Base-by-base conservation (phyloP, 2,113 vertebrate genomes). In the Zapus hudsonius region DNA sequence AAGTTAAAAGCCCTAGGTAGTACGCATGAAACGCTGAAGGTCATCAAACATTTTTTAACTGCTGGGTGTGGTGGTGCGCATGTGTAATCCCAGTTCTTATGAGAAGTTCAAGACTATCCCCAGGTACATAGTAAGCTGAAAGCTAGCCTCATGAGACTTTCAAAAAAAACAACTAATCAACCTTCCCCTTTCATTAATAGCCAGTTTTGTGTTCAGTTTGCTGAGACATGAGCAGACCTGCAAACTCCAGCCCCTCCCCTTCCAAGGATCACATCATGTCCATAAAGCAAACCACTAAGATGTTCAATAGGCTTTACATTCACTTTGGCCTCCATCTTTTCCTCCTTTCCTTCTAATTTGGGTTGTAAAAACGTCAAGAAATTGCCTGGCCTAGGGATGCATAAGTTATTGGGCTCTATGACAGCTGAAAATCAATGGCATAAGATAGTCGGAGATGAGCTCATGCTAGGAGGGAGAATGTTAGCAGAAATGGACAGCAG, bases 261-360 rank as follows among this genome's bases (percentile, higher is more conserved):
- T 59, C 40, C 15, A 16, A 17, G 42, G 75, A 40, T n/a, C 91
- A 92, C 12, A 19, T 67, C 22, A 78, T 93, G 96, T 95, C 92
- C 25, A 8, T 73, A 87, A 96, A 97, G 96, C 93, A 98, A 98
- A 95, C 91, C 78, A 92, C 92, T 92, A 95, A 96, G 97, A 93
- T 95, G 81, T 92, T 96, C 84, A 89, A 87, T 91, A 82, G 72
- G n/a, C 76, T 96, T 90, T 95, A 47, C 55, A 95, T 83, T 79
- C 40, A 82, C 74, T 87, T 74, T 38, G 0, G 0, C n/a, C 22
- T 95, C 95, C 82, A 92, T 90, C 55, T 83, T 92, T 76, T 96
- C 44, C 79, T 96, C 91, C 67, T 80, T 83, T 36, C 57, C 52
- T 87, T 85, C 85, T 69, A 94, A 19, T 47, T 84, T 90, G 83